Conservation (phyloP, 2,888 invertebrate species). For the Reticulitermes lucifugus region DNA sequence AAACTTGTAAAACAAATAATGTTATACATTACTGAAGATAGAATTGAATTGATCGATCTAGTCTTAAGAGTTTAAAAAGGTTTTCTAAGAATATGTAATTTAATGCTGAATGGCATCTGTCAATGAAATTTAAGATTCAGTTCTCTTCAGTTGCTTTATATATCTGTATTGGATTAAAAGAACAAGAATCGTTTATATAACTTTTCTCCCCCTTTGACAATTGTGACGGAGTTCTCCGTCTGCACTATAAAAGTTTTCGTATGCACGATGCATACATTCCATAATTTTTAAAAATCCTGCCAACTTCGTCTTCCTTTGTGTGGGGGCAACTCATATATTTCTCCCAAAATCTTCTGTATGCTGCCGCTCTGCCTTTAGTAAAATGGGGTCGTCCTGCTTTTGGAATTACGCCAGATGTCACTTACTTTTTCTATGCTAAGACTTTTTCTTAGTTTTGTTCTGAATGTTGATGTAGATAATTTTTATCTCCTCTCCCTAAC, state of each 20-base stretch:
- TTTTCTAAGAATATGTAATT: too few species aligned
- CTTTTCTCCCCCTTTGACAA: background rate
- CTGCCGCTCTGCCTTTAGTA: background rate
- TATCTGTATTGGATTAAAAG: background rate
- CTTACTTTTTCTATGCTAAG: background rate
- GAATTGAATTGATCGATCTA: too few species aligned
- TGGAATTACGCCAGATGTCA: conserved; percentile 20
- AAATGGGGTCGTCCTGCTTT: background rate
- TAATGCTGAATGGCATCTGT: too few species aligned
- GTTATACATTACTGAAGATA: too few species aligned
- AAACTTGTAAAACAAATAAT: too few species aligned
- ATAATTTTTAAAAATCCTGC: background rate
- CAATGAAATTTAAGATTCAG: too few species aligned
- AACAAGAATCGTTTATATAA: background rate
- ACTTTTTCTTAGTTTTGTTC: background rate
- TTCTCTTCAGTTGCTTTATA: background rate
- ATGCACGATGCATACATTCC: conserved; percentile 7
- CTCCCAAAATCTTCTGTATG: background rate
- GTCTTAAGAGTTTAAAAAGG: too few species aligned
- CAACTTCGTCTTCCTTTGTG: conserved; percentile 9
- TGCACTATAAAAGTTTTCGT: background rate
- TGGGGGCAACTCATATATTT: background rate
- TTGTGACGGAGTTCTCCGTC: background rate
- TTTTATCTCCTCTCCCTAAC: background rate
- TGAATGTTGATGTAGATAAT: conserved; percentile 7